phyloP scores from a whole-genome alignment of 2,797 vertebrate species.

The Passerculus sandwichensis region DNA sequence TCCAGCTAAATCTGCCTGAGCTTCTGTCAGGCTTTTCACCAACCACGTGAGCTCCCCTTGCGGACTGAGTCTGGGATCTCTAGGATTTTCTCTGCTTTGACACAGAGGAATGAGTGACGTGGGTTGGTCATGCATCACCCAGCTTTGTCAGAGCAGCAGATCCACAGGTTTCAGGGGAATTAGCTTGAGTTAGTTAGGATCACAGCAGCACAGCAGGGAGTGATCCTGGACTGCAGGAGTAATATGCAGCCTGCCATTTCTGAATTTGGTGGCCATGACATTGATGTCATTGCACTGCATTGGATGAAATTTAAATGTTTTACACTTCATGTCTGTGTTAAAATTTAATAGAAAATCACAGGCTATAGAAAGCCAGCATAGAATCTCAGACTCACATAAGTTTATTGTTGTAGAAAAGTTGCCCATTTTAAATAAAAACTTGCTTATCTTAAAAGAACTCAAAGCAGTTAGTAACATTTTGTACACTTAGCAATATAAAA shows the following conservation, averaged over 20 bases:
- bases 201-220: not conserved
- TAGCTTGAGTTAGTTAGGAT: not conserved
- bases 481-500: not conserved
- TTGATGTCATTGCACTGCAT: not conserved
- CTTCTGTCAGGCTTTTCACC: not conserved
- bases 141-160: not conserved
- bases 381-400: not conserved
- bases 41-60: not conserved
- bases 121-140: not conserved
- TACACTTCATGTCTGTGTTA: not conserved
- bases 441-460: not conserved
- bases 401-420: not conserved
- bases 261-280: not conserved
- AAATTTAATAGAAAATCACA: not conserved
- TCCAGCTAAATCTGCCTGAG: not conserved
- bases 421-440: not conserved
- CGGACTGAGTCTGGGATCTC: not conserved
- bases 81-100: not conserved
- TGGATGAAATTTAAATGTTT: not conserved
- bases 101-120: not conserved
- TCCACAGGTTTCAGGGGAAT: not conserved
- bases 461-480: not conserved
- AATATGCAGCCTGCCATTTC: not conserved
- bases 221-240: not conserved
- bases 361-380: not conserved